phyloP scores from a whole-genome alignment of 2,113 vertebrate species.

The Hippoglossus stenolepis region DNA sequence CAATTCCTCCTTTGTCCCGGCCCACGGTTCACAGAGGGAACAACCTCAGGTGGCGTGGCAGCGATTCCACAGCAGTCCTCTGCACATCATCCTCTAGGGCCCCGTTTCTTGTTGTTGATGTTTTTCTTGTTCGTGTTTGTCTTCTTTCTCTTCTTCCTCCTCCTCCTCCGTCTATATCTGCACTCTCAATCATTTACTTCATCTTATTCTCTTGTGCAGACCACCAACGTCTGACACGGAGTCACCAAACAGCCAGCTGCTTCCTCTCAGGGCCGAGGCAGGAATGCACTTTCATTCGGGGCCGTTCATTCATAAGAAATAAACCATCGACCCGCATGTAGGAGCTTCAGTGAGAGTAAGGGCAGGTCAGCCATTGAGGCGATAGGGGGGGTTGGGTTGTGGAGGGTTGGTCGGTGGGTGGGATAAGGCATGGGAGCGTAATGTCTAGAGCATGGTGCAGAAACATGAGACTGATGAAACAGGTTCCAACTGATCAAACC shows the following conservation, averaged over 20 bases:
- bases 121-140: slow-evolving; percentile 25
- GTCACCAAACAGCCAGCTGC: slow-evolving; percentile 60
- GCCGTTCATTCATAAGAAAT: slow-evolving; percentile 78
- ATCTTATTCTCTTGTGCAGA: slow-evolving; percentile 27
- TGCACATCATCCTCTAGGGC: slow-evolving; percentile 37
- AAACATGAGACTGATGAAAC: slow-evolving; percentile 41
- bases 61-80: slow-evolving; percentile 19
- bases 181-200: slow-evolving; percentile 7
- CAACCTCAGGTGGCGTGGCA: slow-evolving; percentile 37
- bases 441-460: slow-evolving; percentile 34
- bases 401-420: slow-evolving; percentile 23
- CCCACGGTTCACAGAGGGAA: slow-evolving; percentile 24
- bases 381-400: slow-evolving; percentile 37
- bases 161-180: slow-evolving; percentile 2
- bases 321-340: slow-evolving; percentile 73
- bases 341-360: slow-evolving; percentile 69
- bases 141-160: background rate
- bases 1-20: slow-evolving; percentile 53
- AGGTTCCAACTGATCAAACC: slow-evolving; percentile 23
- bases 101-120: slow-evolving; percentile 12
- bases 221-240: slow-evolving; percentile 51
- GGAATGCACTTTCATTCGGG: slow-evolving; percentile 73
- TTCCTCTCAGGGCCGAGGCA: slow-evolving; percentile 59
- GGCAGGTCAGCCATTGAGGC: slow-evolving; percentile 67
- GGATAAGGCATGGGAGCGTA: slow-evolving; percentile 38